A percentile compares a stretch with the other conserved stretches of the same genome.
These are phyloP conservation scores for Austrolebias charrua DNA, from an alignment of 2,797 vertebrate species.

Conservation along the genomic window DNA sequence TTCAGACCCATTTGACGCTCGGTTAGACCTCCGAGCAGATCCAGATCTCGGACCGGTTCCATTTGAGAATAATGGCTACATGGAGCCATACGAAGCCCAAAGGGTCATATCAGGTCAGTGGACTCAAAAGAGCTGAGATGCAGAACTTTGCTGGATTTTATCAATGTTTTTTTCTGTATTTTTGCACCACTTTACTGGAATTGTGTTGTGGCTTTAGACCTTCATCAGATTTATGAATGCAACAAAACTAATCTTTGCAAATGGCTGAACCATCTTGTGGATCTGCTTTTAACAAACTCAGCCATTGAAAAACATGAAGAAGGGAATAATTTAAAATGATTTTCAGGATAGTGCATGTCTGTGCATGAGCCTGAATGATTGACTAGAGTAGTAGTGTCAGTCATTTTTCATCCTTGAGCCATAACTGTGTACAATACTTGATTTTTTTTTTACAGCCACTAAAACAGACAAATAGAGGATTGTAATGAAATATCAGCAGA, in stretches of 20 bases:
- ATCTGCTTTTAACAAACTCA: no score
- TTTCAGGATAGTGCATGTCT: not conserved
- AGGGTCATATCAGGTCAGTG: constrained; percentile 81
- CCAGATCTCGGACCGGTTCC: constrained; percentile 59
- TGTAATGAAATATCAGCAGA: not conserved
- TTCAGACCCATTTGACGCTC: constrained; percentile 89
- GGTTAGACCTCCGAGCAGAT: constrained; percentile 62
- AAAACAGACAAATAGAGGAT: not conserved
- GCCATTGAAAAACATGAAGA: no score
- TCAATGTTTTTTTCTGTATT: no score
- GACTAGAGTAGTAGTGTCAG: not conserved
- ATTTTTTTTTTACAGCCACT: not conserved
- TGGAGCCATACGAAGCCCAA: constrained; percentile 88
- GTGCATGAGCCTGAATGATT: not conserved
- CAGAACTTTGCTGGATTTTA: not conserved
- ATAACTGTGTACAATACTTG: not conserved
- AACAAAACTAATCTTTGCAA: not conserved
- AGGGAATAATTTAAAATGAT: not conserved
- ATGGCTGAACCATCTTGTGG: no score
- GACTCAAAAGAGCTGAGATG: not conserved
- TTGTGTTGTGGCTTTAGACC: no score
- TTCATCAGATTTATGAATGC: not conserved
- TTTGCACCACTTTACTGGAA: no score
- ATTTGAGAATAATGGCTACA: constrained; percentile 84
- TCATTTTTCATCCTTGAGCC: not conserved